Conservation (phyloP, 2,113 vertebrate species). For the Cyprinodon variegatus region DNA sequence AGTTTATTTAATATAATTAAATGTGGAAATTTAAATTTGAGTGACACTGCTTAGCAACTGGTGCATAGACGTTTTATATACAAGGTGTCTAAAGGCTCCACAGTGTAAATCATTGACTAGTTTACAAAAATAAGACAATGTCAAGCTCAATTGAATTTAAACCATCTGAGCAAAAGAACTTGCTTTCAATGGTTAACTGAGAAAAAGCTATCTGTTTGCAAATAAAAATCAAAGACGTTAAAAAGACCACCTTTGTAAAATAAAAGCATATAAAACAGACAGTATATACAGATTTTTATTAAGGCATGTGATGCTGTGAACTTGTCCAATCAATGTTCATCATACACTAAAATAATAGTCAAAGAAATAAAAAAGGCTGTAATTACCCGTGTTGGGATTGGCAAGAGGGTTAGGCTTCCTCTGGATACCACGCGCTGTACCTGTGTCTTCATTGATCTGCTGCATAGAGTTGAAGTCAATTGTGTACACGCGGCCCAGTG, state of each 20-base stretch:
- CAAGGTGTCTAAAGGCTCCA: background rate
- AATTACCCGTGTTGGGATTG: constrained; percentile 93
- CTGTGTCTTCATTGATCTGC: constrained; percentile 99
- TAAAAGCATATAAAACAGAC: too few species aligned
- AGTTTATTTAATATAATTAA: background rate
- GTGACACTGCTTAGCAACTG: background rate
- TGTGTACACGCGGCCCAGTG: constrained; percentile 98
- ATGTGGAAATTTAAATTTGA: background rate
- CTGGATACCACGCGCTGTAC: constrained; percentile 99
- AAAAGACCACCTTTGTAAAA: too few species aligned
- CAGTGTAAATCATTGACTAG: background rate
- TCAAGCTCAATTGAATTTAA: too few species aligned
- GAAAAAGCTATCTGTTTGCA: too few species aligned
- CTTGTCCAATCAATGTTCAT: background rate
- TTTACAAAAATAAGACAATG: too few species aligned
- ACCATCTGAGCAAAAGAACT: too few species aligned
- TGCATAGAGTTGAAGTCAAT: constrained; percentile 99
- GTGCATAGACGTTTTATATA: background rate
- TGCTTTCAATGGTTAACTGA: too few species aligned
- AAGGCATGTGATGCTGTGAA: too few species aligned
- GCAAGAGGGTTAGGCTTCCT: constrained; percentile 98
- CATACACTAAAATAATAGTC: background rate
- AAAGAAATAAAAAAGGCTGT: background rate
- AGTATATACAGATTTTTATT: too few species aligned
- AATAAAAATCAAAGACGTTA: too few species aligned